Evolutionary conservation across 2,888 invertebrate genomes (phyloP).

Genomic region (Tortrix viridana): DNA sequence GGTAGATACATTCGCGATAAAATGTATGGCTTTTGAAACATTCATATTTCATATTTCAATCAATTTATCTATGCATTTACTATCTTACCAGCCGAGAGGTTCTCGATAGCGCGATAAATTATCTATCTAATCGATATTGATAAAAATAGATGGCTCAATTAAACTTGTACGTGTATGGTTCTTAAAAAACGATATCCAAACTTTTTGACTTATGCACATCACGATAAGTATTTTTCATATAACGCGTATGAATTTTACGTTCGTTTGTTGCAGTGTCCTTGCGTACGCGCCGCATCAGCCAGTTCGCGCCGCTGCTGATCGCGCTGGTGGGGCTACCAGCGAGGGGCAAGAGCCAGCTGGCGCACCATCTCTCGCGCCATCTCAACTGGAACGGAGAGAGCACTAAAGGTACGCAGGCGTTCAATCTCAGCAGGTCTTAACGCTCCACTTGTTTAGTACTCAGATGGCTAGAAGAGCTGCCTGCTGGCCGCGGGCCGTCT

Average conservation of each 20-base stretch:
- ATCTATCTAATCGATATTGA: slow-evolving; percentile 16
- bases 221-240: no score
- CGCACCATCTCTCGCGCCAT: slow-evolving; percentile 93
- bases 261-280: slow-evolving; percentile 72
- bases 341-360: slow-evolving; percentile 95
- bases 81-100: background rate
- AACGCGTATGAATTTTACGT: slow-evolving; percentile 11
- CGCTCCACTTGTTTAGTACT: background rate
- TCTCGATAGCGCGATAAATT: slow-evolving; percentile 4
- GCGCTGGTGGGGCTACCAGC: slow-evolving; percentile 96
- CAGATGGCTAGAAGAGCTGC: no score
- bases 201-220: no score
- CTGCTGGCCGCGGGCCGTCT: no score
- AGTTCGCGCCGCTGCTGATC: slow-evolving; percentile 89
- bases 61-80: background rate
- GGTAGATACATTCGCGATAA: slow-evolving; percentile 8
- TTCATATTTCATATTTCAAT: slow-evolving; percentile 1
- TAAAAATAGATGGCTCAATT: slow-evolving; percentile 11
- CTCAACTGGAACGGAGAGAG: slow-evolving; percentile 96
- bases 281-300: slow-evolving; percentile 76
- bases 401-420: slow-evolving; percentile 87
- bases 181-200: background rate
- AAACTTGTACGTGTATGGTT: slow-evolving; percentile 4
- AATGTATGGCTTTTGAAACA: no score
- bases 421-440: background rate